A percentile compares a stretch with the other conserved stretches of the same genome.
phyloP scores from a whole-genome alignment of 2,888 invertebrate species.

The Eubasilissa splendida region DNA sequence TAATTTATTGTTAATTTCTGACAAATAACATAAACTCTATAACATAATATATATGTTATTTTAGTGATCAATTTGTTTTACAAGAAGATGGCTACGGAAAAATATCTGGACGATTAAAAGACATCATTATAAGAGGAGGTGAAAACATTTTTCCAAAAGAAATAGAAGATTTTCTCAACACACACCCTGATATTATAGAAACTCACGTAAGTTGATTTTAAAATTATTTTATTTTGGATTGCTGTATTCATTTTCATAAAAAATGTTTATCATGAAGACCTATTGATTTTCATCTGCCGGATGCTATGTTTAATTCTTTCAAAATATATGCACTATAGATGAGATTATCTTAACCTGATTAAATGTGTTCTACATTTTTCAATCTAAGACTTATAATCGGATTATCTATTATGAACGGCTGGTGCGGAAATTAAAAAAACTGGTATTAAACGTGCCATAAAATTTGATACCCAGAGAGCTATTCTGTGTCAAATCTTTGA shows the following conservation, averaged over 20 bases:
- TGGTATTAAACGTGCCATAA: no score
- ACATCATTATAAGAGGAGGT: conserved; percentile 86
- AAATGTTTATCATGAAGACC: background rate
- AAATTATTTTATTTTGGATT: background rate
- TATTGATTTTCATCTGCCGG: background rate
- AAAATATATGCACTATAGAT: no score
- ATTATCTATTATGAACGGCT: no score
- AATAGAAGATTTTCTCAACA: conserved; percentile 81
- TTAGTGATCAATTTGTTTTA: conserved; percentile 78
- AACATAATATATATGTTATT: conserved; percentile 5
- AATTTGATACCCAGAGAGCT: no score
- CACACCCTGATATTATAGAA: conserved; percentile 80
- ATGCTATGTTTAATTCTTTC: background rate
- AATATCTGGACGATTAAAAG: conserved; percentile 82
- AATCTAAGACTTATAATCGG: no score
- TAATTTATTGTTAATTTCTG: no score
- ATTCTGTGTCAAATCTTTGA: no score
- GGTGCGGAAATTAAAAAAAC: no score
- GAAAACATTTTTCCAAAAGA: conserved; percentile 88
- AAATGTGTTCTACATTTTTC: no score
- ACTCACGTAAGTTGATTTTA: conserved; percentile 71
- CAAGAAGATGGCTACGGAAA: conserved; percentile 77
- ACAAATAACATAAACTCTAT: background rate
- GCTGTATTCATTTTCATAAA: background rate
- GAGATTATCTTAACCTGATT: no score